Base-by-base conservation (phyloP, 1,140 invertebrate species). In the Drosophila pectinifera region DNA sequence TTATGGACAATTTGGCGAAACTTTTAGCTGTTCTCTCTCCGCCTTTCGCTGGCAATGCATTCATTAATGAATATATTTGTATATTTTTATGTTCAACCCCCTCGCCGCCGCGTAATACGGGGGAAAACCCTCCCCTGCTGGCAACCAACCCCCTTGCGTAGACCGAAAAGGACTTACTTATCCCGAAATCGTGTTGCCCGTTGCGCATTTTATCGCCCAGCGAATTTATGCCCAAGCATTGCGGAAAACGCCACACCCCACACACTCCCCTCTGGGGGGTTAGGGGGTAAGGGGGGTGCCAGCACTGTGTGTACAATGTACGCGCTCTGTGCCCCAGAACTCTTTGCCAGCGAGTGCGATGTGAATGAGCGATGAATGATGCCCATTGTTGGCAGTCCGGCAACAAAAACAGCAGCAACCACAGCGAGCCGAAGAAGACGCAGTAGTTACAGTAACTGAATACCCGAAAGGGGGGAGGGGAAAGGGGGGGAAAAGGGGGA, bases 311-410 rank as follows among this genome's bases (percentile, higher is more conserved):
- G 51, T 36, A 76, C 73, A 76, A 76, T 76, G 73, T 76, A 28
- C 46, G 28, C 26, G 53, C 73, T 76, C 61, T 76, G 73, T 76
- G 73, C 39, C 53, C 31, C 51, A 61, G 49, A 74, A 56, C 73
- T 85, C 69, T 85, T 80, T 78, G 53, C 54, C 55, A 31, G 22
- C 36, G 24, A 58, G 34, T 48, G 72, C 61, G 34, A 67, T 53
- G 51, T 57, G 72, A 77, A 62, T 85, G 83, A 88, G 81, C 86
- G 80, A 88, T 83, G 83, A 88, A 88, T 88, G 83, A 88, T 83
- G 81, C 68, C 63, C 83, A 88, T 88, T 88, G 83, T 89, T 80
- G 83, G 78, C 73, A 48, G 55, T 26, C 53, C 49, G 18, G n/a
- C 28, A 62, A 20, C 46, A 16, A 5, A 16, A 46, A n/a, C 22